These are phyloP conservation scores for Emydura subglobosa DNA, from an alignment of 2,113 vertebrate genomes.

Conservation along the genomic window DNA sequence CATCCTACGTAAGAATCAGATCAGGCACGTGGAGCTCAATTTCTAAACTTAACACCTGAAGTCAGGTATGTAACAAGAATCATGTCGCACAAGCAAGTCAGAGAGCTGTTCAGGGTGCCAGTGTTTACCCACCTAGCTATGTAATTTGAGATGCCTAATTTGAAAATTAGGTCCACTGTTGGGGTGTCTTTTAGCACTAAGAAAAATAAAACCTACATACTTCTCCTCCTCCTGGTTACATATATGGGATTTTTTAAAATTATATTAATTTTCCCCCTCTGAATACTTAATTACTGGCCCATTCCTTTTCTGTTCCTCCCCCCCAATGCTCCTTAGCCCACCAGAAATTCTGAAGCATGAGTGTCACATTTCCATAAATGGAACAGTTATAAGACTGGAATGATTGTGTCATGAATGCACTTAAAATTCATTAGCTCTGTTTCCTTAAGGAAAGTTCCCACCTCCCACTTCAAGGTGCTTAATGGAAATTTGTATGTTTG, in stretches of 20 bases:
- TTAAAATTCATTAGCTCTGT: neutral
- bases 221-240: neutral
- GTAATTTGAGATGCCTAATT: neutral
- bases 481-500: neutral
- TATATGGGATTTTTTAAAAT: neutral
- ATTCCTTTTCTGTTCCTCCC: neutral
- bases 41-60: neutral
- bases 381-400: neutral
- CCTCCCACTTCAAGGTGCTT: neutral
- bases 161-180: neutral
- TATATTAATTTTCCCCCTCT: neutral
- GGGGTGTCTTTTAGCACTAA: neutral
- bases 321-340: rapidly evolving
- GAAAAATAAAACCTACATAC: neutral
- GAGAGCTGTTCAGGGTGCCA: neutral
- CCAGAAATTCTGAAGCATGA: neutral
- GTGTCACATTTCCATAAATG: neutral
- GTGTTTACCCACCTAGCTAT: neutral
- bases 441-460: neutral
- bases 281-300: neutral
- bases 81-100: neutral
- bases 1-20: rapidly evolving
- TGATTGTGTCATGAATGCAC: neutral
- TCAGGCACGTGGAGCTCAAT: rapidly evolving
- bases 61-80: neutral